Evolutionary conservation across 2,113 vertebrate species (phyloP).

Genomic region (Chloropsis hardwickii): DNA sequence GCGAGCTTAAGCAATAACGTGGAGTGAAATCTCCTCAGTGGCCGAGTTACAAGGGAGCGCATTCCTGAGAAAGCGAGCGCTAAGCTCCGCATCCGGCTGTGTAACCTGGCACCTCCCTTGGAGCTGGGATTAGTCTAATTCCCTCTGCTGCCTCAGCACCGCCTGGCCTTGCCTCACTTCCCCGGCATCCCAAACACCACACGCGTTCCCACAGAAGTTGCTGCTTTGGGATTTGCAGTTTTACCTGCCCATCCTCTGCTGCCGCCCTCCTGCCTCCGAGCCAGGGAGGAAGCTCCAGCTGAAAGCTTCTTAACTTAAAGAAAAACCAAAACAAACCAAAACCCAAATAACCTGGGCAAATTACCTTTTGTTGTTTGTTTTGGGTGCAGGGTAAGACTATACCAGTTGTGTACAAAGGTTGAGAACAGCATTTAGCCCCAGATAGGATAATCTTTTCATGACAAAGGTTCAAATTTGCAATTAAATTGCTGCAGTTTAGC

Average conservation of each 20-base stretch:
- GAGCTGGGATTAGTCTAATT: not conserved
- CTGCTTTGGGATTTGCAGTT: not conserved
- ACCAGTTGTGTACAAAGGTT: not conserved
- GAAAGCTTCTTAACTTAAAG: not conserved
- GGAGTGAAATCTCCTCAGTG: not conserved
- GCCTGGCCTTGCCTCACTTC: not conserved
- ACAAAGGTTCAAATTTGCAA: not conserved
- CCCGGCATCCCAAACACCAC: not conserved
- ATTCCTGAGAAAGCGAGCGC: not conserved
- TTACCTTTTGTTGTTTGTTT: not conserved
- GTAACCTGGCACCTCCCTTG: not conserved
- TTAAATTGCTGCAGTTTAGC: not conserved
- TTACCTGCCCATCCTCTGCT: not conserved
- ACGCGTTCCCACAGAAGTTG: not conserved
- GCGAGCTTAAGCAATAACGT: not conserved
- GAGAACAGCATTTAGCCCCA: not conserved
- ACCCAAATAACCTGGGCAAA: not conserved
- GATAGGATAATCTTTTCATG: not conserved
- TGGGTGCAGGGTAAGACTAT: not conserved
- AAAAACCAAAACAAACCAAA: not conserved
- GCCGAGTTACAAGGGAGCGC: not conserved
- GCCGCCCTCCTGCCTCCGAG: not conserved
- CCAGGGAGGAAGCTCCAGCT: not conserved
- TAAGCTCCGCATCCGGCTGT: not conserved
- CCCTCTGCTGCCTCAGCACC: not conserved